phyloP scores from a whole-genome alignment of 2,888 invertebrate genomes.

The Plebejus argus region DNA sequence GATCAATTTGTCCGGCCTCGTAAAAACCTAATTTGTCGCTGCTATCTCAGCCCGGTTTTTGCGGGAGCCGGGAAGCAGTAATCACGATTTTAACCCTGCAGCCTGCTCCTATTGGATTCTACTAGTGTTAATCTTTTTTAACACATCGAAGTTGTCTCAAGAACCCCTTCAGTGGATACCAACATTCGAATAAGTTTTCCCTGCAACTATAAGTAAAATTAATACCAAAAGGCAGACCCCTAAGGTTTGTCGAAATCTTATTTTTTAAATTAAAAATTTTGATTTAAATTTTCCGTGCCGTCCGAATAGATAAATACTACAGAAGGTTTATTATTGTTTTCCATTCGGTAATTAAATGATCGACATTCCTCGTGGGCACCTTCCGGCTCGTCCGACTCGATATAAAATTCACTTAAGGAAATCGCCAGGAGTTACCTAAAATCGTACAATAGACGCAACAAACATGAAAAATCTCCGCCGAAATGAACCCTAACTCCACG shows the following conservation, averaged over 20 bases:
- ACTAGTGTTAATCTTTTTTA: not conserved
- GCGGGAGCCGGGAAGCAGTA: not conserved
- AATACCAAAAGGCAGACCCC: not conserved
- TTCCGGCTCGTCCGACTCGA: not conserved
- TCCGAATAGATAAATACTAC: not conserved
- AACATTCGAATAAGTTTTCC: not conserved
- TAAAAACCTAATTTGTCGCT: constrained; percentile 1
- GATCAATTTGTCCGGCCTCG: not conserved
- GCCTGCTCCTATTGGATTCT: not conserved
- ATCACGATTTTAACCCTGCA: not conserved
- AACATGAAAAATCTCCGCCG: not conserved
- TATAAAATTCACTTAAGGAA: constrained; percentile 28
- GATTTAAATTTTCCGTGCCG: not conserved
- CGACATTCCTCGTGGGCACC: not conserved
- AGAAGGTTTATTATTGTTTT: not conserved
- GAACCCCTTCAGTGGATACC: not conserved
- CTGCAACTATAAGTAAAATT: not conserved
- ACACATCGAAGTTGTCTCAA: not conserved
- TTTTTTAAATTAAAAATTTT: too few relatives aligned
- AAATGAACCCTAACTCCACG: not conserved
- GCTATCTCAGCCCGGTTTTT: not conserved
- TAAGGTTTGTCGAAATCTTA: not conserved
- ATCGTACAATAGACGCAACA: constrained; percentile 1
- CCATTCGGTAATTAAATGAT: constrained; percentile 7
- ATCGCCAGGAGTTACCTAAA: not conserved